Evolutionary conservation across 2,797 vertebrate genomes (phyloP).

Genomic region (Arctocebus calabarensis): DNA sequence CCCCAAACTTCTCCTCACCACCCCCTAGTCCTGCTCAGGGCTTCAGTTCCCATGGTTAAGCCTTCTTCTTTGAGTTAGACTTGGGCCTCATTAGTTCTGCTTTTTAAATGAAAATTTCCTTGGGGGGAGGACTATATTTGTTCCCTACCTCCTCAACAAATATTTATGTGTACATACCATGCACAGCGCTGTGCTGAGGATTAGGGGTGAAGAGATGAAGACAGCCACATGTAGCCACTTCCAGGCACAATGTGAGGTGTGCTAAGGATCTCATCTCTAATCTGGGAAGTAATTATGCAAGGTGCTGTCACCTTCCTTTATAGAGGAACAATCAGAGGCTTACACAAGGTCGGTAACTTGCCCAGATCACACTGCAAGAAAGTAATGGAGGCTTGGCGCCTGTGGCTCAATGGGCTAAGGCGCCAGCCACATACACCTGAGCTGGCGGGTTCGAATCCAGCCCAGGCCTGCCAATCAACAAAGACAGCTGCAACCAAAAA

Average conservation of each 20-base stretch:
- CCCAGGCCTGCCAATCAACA: no score
- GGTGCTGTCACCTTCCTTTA: neutral
- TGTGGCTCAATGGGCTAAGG: no score
- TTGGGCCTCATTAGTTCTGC: neutral
- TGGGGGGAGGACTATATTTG: neutral
- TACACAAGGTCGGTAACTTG: conserved; percentile 5
- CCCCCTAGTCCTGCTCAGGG: neutral
- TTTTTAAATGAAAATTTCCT: neutral
- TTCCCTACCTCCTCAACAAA: neutral
- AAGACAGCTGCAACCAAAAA: no score
- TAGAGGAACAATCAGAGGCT: neutral
- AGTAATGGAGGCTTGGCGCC: neutral
- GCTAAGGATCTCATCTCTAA: neutral
- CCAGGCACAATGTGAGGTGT: no score
- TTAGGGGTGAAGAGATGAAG: neutral
- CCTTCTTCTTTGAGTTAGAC: neutral
- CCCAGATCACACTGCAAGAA: neutral
- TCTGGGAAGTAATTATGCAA: neutral
- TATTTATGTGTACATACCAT: neutral
- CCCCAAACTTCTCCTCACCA: neutral
- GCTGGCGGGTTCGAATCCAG: no score
- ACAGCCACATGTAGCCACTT: neutral
- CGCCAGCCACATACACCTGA: no score
- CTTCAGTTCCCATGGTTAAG: neutral
- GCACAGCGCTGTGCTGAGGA: neutral